Evolutionary conservation across 1,140 invertebrate species (phyloP).

Genomic region (Chelonus insularis): DNA sequence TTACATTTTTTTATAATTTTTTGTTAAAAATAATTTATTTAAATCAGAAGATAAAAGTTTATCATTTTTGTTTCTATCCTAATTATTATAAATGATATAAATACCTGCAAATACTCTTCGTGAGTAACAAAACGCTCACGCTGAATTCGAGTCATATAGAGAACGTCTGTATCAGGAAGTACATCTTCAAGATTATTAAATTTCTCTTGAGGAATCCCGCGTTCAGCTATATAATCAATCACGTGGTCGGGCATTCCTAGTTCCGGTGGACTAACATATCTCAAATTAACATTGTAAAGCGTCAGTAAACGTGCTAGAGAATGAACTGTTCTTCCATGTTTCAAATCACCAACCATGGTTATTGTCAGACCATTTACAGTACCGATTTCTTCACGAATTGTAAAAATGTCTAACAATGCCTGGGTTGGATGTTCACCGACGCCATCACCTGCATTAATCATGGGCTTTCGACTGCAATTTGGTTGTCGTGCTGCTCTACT

Average conservation of each 20-base stretch:
- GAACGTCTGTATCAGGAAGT: constrained; percentile 89
- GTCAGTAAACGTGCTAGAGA: constrained; percentile 90
- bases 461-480: constrained; percentile 73
- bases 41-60: too few species aligned
- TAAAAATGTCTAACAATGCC: constrained; percentile 96
- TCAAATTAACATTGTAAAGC: constrained; percentile 84
- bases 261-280: constrained; percentile 85
- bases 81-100: too few species aligned
- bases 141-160: constrained; percentile 98
- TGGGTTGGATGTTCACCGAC: constrained; percentile 98
- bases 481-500: constrained; percentile 71
- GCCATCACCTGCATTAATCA: constrained; percentile 98
- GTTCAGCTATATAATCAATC: constrained; percentile 74
- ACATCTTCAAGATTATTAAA: constrained; percentile 78
- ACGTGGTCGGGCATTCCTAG: constrained; percentile 92
- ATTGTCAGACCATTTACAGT: constrained; percentile 95
- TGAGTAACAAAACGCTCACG: constrained; percentile 84
- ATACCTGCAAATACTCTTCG: constrained; percentile 75
- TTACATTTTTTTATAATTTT: too few species aligned
- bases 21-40: too few species aligned
- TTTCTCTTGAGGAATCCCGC: constrained; percentile 78
- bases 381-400: constrained; percentile 97
- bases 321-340: constrained; percentile 97
- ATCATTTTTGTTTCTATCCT: too few species aligned
- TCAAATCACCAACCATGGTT: constrained; percentile 94